phyloP scores from a whole-genome alignment of 2,888 invertebrate genomes.

The Aquatica leii region DNA sequence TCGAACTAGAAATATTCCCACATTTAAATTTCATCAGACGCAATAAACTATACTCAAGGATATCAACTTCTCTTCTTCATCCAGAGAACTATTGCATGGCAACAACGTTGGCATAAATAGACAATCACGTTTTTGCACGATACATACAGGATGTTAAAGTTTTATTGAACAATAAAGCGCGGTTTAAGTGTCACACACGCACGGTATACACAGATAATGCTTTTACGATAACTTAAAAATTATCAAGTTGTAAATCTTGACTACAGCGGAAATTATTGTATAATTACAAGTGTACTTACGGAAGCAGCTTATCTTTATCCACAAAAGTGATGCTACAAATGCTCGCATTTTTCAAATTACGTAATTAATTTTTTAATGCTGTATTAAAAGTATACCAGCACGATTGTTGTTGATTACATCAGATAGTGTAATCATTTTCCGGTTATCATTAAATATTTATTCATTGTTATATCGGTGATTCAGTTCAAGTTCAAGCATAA shows the following conservation, averaged over 20 bases:
- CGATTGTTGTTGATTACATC: too few relatives aligned
- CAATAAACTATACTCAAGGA: slow-evolving; percentile 4
- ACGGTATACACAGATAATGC: background rate
- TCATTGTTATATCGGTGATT: too few relatives aligned
- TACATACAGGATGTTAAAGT: background rate
- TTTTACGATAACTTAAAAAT: slow-evolving; percentile 3
- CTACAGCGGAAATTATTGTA: slow-evolving; percentile 13
- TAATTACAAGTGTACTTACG: slow-evolving; percentile 15
- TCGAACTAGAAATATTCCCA: slow-evolving; percentile 3
- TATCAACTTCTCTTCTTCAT: slow-evolving; percentile 8
- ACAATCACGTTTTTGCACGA: slow-evolving; percentile 9
- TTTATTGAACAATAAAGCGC: slow-evolving; percentile 6
- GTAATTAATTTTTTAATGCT: background rate
- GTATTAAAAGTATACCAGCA: background rate
- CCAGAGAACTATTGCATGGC: slow-evolving; percentile 5
- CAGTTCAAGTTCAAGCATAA: too few relatives aligned
- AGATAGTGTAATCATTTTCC: too few relatives aligned
- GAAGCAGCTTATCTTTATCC: slow-evolving; percentile 14
- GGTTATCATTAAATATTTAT: too few relatives aligned
- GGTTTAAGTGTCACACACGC: background rate
- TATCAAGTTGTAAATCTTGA: slow-evolving; percentile 8
- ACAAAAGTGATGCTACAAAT: background rate
- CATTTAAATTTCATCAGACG: background rate
- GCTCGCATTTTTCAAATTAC: too few relatives aligned
- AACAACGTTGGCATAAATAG: background rate